phyloP scores from a whole-genome alignment of 2,888 invertebrate genomes.

The Ophraella communa region DNA sequence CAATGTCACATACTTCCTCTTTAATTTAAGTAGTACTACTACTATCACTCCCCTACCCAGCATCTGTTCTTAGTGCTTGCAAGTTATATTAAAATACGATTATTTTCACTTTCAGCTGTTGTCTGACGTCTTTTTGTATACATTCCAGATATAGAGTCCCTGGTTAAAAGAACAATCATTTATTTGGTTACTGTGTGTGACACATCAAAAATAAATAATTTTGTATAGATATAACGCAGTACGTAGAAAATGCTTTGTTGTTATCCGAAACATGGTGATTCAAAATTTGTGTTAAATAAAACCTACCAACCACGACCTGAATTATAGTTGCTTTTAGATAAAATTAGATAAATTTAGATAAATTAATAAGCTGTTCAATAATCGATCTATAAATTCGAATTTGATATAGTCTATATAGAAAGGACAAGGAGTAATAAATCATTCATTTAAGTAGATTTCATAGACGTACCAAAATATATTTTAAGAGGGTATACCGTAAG shows the following conservation, averaged over 20 bases:
- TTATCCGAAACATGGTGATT: not conserved
- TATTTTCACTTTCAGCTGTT: constrained; percentile 16
- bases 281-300: too few relatives aligned
- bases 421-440: too few relatives aligned
- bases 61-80: constrained; percentile 1
- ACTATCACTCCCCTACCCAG: not conserved
- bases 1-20: constrained; percentile 4
- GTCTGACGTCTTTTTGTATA: constrained; percentile 15
- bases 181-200: constrained; percentile 8
- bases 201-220: constrained; percentile 9
- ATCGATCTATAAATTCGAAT: too few relatives aligned
- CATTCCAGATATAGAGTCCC: constrained; percentile 14
- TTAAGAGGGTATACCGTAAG: too few relatives aligned
- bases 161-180: constrained; percentile 22
- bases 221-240: not conserved
- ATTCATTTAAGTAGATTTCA: too few relatives aligned
- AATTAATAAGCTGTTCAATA: too few relatives aligned
- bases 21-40: constrained; percentile 5
- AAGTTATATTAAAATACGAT: not conserved
- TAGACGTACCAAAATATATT: too few relatives aligned
- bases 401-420: too few relatives aligned
- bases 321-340: too few relatives aligned
- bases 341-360: too few relatives aligned
- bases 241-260: not conserved
- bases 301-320: too few relatives aligned